Base-by-base conservation (phyloP, 2,113 vertebrate species). In the Manacus vitellinus region DNA sequence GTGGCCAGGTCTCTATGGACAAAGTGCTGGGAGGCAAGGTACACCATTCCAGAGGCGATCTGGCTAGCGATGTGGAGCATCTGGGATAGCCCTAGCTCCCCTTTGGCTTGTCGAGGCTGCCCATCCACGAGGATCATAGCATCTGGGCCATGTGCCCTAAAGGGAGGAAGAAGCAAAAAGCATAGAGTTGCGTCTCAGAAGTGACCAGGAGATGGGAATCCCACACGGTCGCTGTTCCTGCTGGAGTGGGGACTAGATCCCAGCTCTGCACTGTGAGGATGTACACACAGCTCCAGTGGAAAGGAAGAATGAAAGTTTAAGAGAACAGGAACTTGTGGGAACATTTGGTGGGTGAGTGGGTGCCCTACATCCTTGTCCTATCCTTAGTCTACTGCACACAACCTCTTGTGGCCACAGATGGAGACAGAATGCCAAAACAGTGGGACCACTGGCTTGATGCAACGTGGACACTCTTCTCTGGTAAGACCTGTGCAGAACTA, bases 1-100 rank as follows among this genome's bases (percentile, higher is more conserved):
- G 99, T 99, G 85, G 99, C 99, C 98, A 99, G 98, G 98, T 99
- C 99, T 95, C 99, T 99, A 97, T 99, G 99, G 88, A 99, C 99
- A 63, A 99, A 99, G 98, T 99, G 99, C 97, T 99, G 99, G 39
- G 99, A 99, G 89, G 98, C 98, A 89, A 99, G 98, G 98, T 99
- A 99, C 41, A 99, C 99, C 99, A 99, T 99, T 83, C 99, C 99
- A 10, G 99, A 99, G 94, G 99, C 99, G 4, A 99, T 99, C 98
- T 99, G 99, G 70, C 99, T 98, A 44, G 99, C 99, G 6, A 99
- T 99, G 98, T 99, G 99, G 58, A 99, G 98, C 99, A 99, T 99
- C 96, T 99, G 99, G 43, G 99, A 99, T n/a, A 99, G 98, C 54
- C 99, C 99, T 39, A 99, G 98, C 97, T 99, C 99, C 20, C 99